These are phyloP conservation scores for Lysiphlebus fabarum DNA, from an alignment of 1,140 invertebrate species.

Conservation along the genomic window DNA sequence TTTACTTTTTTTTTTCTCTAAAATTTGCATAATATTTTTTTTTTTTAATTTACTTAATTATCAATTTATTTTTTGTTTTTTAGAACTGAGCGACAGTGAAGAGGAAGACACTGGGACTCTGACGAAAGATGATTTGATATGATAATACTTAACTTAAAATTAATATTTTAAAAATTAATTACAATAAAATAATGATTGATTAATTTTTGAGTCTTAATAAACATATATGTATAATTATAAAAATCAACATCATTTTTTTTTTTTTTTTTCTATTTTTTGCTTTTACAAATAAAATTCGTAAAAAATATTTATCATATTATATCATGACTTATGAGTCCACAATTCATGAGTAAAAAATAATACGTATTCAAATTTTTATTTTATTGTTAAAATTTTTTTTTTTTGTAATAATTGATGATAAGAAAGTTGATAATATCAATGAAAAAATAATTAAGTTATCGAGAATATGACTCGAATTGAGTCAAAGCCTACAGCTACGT, in stretches of 20 bases:
- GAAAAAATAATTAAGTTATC: no score
- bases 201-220: conserved; percentile 25
- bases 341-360: background rate
- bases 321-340: no score
- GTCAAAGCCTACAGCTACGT: conserved; percentile 43
- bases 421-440: conserved; percentile 6
- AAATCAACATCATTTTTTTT: conserved; percentile 10
- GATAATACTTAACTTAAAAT: no score
- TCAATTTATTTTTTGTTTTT: conserved; percentile 29
- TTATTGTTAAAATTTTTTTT: conserved; percentile 30
- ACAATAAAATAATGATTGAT: conserved; percentile 32
- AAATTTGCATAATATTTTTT: background rate
- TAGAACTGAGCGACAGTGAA: conserved; percentile 56
- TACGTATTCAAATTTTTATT: conserved; percentile 22
- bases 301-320: background rate
- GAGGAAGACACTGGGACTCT: conserved; percentile 50
- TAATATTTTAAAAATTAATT: conserved; percentile 23
- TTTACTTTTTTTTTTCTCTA: background rate
- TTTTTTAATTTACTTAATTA: conserved; percentile 6
- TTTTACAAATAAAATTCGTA: conserved; percentile 21
- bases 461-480: no score
- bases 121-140: conserved; percentile 31
- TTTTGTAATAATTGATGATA: conserved; percentile 11
- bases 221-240: conserved; percentile 10
- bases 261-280: conserved; percentile 11